phyloP scores from a whole-genome alignment of 1,140 invertebrate genomes.

The Belonocnema kinseyi region DNA sequence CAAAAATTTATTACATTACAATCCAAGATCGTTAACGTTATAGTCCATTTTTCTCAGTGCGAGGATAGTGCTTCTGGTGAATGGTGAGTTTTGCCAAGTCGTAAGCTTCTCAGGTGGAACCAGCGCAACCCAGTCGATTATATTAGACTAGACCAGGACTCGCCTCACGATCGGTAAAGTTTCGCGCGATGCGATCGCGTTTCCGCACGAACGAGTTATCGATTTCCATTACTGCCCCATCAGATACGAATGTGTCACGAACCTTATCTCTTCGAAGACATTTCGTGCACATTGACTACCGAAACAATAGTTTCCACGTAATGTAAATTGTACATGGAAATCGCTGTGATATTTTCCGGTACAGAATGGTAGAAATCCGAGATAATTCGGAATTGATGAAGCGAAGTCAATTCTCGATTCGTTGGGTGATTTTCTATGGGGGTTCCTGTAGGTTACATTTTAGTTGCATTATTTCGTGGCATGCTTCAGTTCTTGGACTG shows the following conservation, averaged over 20 bases:
- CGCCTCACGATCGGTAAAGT: constrained; percentile 16
- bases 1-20: too few species aligned
- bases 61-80: background rate
- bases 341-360: constrained; percentile 6
- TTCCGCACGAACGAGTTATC: constrained; percentile 11
- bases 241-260: constrained; percentile 17
- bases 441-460: too few species aligned
- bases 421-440: background rate
- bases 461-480: too few species aligned
- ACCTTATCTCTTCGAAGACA: constrained; percentile 3
- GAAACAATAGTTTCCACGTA: constrained; percentile 18
- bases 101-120: background rate
- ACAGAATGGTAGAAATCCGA: background rate
- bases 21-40: too few species aligned
- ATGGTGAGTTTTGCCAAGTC: background rate
- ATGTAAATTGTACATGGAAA: constrained; percentile 15
- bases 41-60: background rate
- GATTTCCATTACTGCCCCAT: constrained; percentile 15
- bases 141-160: background rate
- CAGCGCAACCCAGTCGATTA: background rate
- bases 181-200: constrained; percentile 16
- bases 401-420: constrained; percentile 7
- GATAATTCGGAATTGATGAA: background rate
- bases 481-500: too few species aligned
- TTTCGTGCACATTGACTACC: background rate